Evolutionary conservation across 2,797 vertebrate genomes (phyloP), one percentile per base, ranked within the genome.

Genomic region (Heterohyrax brucei): DNA sequence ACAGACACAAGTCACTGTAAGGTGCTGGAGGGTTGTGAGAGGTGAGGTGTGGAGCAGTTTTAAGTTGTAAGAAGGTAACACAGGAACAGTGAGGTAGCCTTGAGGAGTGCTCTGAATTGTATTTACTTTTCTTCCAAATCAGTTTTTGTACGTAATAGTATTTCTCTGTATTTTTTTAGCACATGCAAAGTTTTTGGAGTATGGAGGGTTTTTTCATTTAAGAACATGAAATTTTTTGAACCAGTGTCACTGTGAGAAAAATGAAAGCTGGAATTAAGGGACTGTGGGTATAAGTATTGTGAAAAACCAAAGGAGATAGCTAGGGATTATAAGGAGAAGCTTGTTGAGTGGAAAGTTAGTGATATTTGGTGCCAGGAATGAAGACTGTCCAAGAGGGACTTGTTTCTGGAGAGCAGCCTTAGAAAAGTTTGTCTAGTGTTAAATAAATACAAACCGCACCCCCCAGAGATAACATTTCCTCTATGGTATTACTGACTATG

Each of bases 221-320:
- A 86, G 18, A 53, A 9, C 30, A 0, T 46, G 83, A 76, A 16
- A 24, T 76, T 8, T 85, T 88, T 80, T 92, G 50, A 68, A 75
- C 24, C 33, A 46, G 14, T 33, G 16, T 85, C 10, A 24, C 7
- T 70, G 39, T 77, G 21, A 91, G 24, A 33, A 87, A 87, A 39
- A 84, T 76, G 14, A 84, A 93, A 85, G 33, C 61, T 48, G 68
- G 85, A 72, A 46, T 82, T 82, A 53, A 78, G 93, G 62, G 66
- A 66, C 24, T 44, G 0, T 82, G 28, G n/a, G 19, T 70, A n/a
- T 39, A 53, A 81, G 50, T 68, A 87, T 33, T 78, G 62, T 13
- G 39, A 8, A 93, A 89, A 61, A 10, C 19, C 56, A 16, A 26
- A 62, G 28, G 61, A 3, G 9, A 12, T 73, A 50, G 16, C n/a